Base-by-base conservation (phyloP, 2,888 invertebrate species). In the Eupelmus urozonus region DNA sequence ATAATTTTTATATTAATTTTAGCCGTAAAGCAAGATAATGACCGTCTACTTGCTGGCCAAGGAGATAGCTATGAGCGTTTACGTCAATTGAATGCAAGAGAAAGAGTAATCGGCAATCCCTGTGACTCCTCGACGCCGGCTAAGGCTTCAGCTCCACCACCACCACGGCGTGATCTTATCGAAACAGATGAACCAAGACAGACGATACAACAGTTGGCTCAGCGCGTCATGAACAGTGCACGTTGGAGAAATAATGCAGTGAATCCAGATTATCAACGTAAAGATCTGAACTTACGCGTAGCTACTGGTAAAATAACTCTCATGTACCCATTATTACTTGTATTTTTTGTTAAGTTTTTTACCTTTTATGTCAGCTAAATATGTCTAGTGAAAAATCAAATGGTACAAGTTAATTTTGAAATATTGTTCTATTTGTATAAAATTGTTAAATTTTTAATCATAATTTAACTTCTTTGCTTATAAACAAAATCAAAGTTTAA, bases 171-270 rank as follows among this genome's bases (percentile, higher is more conserved):
- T 2, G 51, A 69, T 0, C 27, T 62, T 3, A 49, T 81, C n/a
- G 76, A 81, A 4, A 83, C 83, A 0, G 53, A 78, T n/a, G 80
- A 82, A 9, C 85, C 87, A 3, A 86, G 85, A 27, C 89, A 85
- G 59, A 87, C 87, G 2, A 88, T 89, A 74, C 89, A 88, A 49
- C 88, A 89, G 18, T 79, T 89, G 16, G 87, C 88, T 13, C 85
- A 87, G n/a, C 80, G 87, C 0, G 87, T 90, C 1, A 89, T 88
- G 89, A 88, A 89, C 34, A 87, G 88, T 42, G 87, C 86, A 1
- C 86, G 89, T n/a, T 89, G 89, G 89, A 85, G 85, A 25, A 84
- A 88, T 51, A 81, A 82, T 16, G 42, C 69, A 20, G 71, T 53
- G 0, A 77, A 80, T 7, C 76, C 67, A 0, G 79, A 72, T n/a